Percentiles rank a stretch among this genome's conserved stretches.
Evolutionary conservation across 2,797 vertebrate genomes (phyloP).

Genomic region (Takifugu ocellatus): DNA sequence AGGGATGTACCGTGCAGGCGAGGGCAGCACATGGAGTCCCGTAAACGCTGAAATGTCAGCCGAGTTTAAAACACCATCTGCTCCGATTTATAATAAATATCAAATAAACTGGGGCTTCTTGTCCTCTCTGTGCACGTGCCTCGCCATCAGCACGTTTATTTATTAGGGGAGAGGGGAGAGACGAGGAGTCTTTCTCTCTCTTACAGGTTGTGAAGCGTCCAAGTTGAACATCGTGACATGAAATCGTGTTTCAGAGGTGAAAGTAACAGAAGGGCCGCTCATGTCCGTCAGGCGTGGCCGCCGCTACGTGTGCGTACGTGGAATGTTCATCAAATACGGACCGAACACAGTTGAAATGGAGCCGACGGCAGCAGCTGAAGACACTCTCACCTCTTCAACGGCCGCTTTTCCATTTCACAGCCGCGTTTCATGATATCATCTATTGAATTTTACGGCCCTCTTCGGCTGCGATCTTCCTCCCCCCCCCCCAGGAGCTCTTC

Average conservation of each 20-base stretch:
- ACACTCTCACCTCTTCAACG: slow-evolving; percentile 35
- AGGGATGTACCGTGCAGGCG: neutral
- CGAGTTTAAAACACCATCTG: slow-evolving; percentile 29
- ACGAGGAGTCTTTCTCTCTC: no score
- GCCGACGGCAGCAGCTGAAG: slow-evolving; percentile 2
- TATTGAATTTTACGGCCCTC: slow-evolving; percentile 58
- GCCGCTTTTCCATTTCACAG: slow-evolving; percentile 40
- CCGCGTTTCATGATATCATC: slow-evolving; percentile 57
- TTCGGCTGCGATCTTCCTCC: slow-evolving; percentile 32
- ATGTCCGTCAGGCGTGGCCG: no score
- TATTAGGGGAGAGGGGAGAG: no score
- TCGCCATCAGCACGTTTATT: no score
- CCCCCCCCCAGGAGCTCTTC: slow-evolving; percentile 25
- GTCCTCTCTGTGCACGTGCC: neutral
- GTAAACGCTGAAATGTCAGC: slow-evolving; percentile 38
- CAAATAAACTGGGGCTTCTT: neutral
- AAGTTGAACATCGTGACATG: no score
- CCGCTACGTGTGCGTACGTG: no score
- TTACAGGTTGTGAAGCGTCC: no score
- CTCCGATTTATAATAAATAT: slow-evolving; percentile 28
- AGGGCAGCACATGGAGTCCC: neutral
- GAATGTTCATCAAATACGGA: no score
- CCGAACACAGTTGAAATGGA: neutral
- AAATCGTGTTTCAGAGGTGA: no score
- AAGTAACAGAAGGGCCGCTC: no score